Base-by-base conservation (phyloP, 2,113 vertebrate species). In the Archilochus colubris region DNA sequence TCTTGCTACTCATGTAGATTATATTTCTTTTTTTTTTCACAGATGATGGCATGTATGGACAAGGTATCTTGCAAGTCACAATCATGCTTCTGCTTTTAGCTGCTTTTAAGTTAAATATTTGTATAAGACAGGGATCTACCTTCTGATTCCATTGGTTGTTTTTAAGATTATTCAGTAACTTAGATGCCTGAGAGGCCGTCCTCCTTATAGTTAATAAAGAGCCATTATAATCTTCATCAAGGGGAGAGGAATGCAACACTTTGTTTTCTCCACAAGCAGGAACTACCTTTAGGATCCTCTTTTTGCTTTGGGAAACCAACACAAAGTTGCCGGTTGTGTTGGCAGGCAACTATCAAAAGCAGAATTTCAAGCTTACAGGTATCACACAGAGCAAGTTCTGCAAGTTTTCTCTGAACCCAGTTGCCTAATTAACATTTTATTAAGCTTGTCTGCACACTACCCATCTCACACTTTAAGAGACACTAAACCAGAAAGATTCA, bases 301-400 rank as follows among this genome's bases (percentile, higher is more conserved):
- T 88, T 54, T 57, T 58, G 33, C 58, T 86, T 53, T 38, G 23
- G n/a, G 44, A 89, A 89, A 38, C 43, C n/a, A 44, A 24, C 9
- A 1, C 9, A 43, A 63, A 57, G 16, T 31, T 83, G 36, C 21
- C 72, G 3, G 1, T 48, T 51, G 9, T n/a, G 43, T 68, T 55
- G 38, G 64, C 38, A 82, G 48, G 27, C 31, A 69, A 40, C 59
- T 85, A 44, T 50, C 57, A 89, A 91, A 94, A 94, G 91, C 36
- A 78, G 93, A 59, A 86, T 82, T 90, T 88, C 89, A 88, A 78
- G 61, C 83, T 76, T 72, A 83, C 44, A 93, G n/a, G 9, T 54
- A 84, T 14, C 14, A 27, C 2, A 58, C 0, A 54, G n/a, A 88
- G 69, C 93, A 73, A 91, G 85, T 94, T 88, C 21, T 78, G 20